Base-by-base conservation (phyloP, 1,140 invertebrate genomes). In the Leptinotarsa defecta region DNA sequence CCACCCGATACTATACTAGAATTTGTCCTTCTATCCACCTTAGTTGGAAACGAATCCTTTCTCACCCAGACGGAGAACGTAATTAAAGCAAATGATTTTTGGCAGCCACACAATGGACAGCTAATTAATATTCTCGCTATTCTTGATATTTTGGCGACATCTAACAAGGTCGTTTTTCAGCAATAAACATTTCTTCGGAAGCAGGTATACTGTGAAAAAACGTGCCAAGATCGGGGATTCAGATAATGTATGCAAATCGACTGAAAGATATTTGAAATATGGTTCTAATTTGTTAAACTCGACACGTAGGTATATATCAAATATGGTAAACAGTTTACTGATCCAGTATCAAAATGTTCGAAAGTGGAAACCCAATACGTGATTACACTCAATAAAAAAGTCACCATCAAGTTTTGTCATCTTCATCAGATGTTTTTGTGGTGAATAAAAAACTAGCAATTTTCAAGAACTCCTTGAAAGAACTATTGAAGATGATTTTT, bases 111-210 rank as follows among this genome's bases (percentile, higher is more conserved):
- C 52, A 57, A 57, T 57, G 17, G 1, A 15, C 52, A 57, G 4
- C 52, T 57, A 19, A 57, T 57, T 57, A 57, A 57, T 57, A 57
- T 57, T 57, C 52, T 5, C 6, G 17, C 17, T 11, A 43, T 11
- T 43, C 34, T 43, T 43, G 52, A 57, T 57, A 57, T 57, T 57
- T 57, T 57, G n/a, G 52, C 52, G 52, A 57, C 52, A 57, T 57
- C 52, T 57, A 57, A 57, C 52, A 57, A 57, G 52, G 52, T 57
- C 52, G n/a, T 57, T 57, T 57, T n/a, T 57, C 52, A 57, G 15
- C n/a, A 19, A 13, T 57, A 57, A 57, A 57, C 52, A 57, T 57
- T 57, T 57, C 52, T 57, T 57, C 52, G 13, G 52, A 57, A 57
- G 52, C 52, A 57, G 52, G 52, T 57, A 57, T n/a, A 57, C 52